These are phyloP conservation scores for Aurelia aurita DNA, from an alignment of 30 jellyfish, hydroid and myxozoan genomes.

Conservation along the genomic window DNA sequence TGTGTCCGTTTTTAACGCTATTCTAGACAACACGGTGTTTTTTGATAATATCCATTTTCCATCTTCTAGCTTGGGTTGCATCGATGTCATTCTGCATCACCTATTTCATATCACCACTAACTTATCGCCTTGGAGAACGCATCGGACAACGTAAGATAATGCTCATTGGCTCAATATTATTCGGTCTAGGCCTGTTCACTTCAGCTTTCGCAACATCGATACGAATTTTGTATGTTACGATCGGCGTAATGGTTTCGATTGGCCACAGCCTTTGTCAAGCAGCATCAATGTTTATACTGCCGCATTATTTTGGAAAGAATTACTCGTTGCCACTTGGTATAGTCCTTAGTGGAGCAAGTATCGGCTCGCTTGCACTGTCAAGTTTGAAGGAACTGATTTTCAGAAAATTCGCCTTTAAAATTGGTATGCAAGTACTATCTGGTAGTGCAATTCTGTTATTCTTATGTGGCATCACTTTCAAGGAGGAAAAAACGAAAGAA, in stretches of 20 bases:
- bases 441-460: constrained; percentile 54
- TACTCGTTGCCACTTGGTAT: constrained; percentile 63
- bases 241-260: constrained; percentile 67
- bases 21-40: no score
- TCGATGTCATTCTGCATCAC: constrained; percentile 62
- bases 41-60: no score
- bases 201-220: constrained; percentile 58
- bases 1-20: no score
- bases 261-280: constrained; percentile 62
- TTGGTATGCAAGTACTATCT: constrained; percentile 70
- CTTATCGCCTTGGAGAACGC: constrained; percentile 55
- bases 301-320: constrained; percentile 56
- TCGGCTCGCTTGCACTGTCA: constrained; percentile 81
- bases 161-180: constrained; percentile 52
- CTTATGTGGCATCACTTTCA: constrained; percentile 73
- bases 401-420: constrained; percentile 45
- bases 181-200: constrained; percentile 61
- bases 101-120: constrained; percentile 27
- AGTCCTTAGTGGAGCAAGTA: constrained; percentile 72
- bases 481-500: constrained; percentile 19
- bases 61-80: constrained; percentile 71
- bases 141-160: constrained; percentile 65
- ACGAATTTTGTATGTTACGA: constrained; percentile 53
- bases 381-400: constrained; percentile 60
- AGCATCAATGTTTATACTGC: constrained; percentile 70